Evolutionary conservation across 2,113 vertebrate genomes (phyloP).

Genomic region (Galbula dea): DNA sequence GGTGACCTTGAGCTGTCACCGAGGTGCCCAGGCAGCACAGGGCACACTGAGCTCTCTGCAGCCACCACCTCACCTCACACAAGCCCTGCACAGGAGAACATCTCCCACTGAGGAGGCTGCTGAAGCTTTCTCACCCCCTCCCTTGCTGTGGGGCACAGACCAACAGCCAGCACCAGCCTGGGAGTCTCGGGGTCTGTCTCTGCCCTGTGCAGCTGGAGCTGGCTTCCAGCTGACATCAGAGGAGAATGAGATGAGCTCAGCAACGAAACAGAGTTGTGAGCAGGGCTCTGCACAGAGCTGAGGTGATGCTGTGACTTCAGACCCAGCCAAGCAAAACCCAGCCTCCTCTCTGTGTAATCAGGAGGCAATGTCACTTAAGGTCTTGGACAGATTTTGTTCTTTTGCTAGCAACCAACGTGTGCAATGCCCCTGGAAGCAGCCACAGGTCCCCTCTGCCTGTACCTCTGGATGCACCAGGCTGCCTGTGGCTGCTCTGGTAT

Average conservation of each 20-base stretch:
- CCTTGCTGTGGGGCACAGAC: not conserved
- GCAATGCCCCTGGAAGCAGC: not conserved
- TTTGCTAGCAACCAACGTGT: fast-evolving
- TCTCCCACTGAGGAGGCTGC: fast-evolving
- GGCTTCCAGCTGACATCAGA: too few relatives aligned
- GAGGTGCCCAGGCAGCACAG: not conserved
- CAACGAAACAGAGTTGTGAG: not conserved
- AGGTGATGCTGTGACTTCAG: not conserved
- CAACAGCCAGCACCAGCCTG: fast-evolving
- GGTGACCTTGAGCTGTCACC: not conserved
- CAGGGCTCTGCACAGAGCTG: not conserved
- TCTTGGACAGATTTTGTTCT: not conserved
- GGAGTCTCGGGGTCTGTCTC: too few relatives aligned
- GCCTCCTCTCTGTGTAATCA: not conserved
- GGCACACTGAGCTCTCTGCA: fast-evolving
- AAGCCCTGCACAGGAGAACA: not conserved
- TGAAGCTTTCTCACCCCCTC: too few relatives aligned
- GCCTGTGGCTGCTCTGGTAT: fast-evolving
- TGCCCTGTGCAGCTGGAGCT: too few relatives aligned
- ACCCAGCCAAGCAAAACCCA: not conserved
- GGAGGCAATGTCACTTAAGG: fast-evolving
- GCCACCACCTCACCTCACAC: fast-evolving
- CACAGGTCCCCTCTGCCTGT: not conserved
- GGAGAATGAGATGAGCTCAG: not conserved
- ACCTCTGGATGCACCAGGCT: fast-evolving